A percentile compares a stretch with the other conserved stretches of the same genome.
Evolutionary conservation across 2,888 invertebrate genomes (phyloP).

Genomic region (Heteromurus nitidus): DNA sequence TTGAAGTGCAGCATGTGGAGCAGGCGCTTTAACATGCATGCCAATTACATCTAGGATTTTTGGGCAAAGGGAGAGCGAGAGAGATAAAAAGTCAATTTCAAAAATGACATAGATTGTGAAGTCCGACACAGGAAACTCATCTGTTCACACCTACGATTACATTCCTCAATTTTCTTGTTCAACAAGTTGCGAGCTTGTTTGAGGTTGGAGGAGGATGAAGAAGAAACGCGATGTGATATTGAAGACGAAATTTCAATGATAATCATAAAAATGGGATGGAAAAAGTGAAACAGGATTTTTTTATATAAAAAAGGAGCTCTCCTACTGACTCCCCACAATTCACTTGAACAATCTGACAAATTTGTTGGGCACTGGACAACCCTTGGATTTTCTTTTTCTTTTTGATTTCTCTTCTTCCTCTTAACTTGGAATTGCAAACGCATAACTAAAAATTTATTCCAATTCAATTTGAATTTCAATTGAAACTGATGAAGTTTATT

Average conservation of each 20-base stretch:
- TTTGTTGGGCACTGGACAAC: slow-evolving; percentile 21
- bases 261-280: slow-evolving; percentile 36
- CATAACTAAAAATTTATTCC: too few species aligned
- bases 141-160: slow-evolving; percentile 23
- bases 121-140: not conserved
- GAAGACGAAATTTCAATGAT: slow-evolving; percentile 41
- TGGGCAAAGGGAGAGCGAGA: not conserved
- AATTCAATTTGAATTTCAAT: too few species aligned
- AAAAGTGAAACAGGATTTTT: slow-evolving; percentile 44
- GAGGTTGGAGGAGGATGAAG: not conserved
- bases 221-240: not conserved
- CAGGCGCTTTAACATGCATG: not conserved
- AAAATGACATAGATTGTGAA: not conserved
- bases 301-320: slow-evolving; percentile 26
- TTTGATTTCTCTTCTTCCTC: too few species aligned
- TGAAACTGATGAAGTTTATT: too few species aligned
- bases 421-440: too few species aligned
- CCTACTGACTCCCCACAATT: slow-evolving; percentile 22
- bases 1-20: not conserved
- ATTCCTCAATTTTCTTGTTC: not conserved
- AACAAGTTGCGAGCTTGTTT: not conserved
- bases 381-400: not conserved
- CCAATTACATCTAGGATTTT: not conserved
- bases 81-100: slow-evolving; percentile 3
- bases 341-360: slow-evolving; percentile 15